Conservation (phyloP, 2,113 vertebrate genomes). For the Onychorhynchus coronatus region DNA sequence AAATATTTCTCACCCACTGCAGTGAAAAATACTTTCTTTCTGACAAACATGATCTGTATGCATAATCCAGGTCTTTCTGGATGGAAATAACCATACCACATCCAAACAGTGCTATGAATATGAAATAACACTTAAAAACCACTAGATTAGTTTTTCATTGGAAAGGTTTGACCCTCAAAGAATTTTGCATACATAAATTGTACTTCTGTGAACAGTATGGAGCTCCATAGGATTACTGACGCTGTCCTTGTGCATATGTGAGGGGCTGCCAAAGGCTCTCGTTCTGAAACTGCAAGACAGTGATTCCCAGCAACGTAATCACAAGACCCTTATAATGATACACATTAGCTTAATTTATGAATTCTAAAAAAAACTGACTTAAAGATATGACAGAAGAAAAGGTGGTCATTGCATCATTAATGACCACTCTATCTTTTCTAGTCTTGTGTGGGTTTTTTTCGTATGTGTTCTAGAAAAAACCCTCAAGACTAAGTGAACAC, state of each 20-base stretch:
- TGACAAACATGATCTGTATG: not conserved
- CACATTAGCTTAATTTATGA: not conserved
- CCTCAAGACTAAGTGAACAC: not conserved
- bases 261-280: not conserved
- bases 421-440: not conserved
- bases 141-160: not conserved
- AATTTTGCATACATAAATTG: not conserved
- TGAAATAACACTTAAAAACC: not conserved
- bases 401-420: not conserved
- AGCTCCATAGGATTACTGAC: not conserved
- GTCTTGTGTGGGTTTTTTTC: rapidly evolving
- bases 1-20: not conserved
- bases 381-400: not conserved
- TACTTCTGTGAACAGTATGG: not conserved
- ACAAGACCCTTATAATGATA: not conserved
- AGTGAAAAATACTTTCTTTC: not conserved
- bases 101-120: not conserved
- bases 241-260: not conserved
- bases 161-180: not conserved
- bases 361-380: not conserved
- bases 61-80: not conserved
- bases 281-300: not conserved
- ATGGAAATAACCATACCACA: not conserved
- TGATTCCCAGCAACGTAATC: not conserved
- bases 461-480: not conserved